phyloP scores from a whole-genome alignment of 2,888 invertebrate genomes.

The Troides oblongomaculatus region DNA sequence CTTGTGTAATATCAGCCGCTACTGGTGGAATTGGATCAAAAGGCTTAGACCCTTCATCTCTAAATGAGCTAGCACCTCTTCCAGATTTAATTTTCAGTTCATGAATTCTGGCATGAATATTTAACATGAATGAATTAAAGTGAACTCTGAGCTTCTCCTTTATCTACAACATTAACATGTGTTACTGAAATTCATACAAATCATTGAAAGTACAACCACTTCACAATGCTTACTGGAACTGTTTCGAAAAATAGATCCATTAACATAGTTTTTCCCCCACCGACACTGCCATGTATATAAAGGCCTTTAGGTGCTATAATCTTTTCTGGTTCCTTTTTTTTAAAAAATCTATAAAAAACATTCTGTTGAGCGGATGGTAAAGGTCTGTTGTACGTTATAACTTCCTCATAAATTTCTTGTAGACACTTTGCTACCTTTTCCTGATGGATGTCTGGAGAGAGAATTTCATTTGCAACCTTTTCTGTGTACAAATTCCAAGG shows the following conservation, averaged over 20 bases:
- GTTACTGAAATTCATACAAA: too few relatives aligned
- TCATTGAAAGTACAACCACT: too few relatives aligned
- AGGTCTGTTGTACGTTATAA: constrained; percentile 79
- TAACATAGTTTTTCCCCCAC: constrained; percentile 98
- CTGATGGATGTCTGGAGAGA: constrained; percentile 87
- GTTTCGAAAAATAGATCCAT: constrained; percentile 97
- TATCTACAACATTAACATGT: constrained; percentile 68
- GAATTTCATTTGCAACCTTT: constrained; percentile 80
- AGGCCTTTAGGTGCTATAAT: constrained; percentile 86
- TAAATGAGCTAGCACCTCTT: constrained; percentile 69
- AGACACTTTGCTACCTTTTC: constrained; percentile 83
- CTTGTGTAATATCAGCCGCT: constrained; percentile 90
- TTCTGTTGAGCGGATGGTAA: constrained; percentile 39
- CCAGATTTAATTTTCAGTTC: constrained; percentile 85
- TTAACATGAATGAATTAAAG: constrained; percentile 98
- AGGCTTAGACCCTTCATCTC: constrained; percentile 66
- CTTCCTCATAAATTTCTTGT: constrained; percentile 83
- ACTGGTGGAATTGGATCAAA: constrained; percentile 98
- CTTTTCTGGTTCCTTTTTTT: constrained; percentile 59
- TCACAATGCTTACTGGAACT: constrained; percentile 54
- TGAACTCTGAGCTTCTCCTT: constrained; percentile 90
- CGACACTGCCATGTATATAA: constrained; percentile 94
- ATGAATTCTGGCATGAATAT: constrained; percentile 95
- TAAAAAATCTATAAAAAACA: constrained; percentile 63
- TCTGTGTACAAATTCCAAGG: constrained; percentile 79